phyloP scores from a whole-genome alignment of 2,797 vertebrate genomes.

The Malacoraja senta region DNA sequence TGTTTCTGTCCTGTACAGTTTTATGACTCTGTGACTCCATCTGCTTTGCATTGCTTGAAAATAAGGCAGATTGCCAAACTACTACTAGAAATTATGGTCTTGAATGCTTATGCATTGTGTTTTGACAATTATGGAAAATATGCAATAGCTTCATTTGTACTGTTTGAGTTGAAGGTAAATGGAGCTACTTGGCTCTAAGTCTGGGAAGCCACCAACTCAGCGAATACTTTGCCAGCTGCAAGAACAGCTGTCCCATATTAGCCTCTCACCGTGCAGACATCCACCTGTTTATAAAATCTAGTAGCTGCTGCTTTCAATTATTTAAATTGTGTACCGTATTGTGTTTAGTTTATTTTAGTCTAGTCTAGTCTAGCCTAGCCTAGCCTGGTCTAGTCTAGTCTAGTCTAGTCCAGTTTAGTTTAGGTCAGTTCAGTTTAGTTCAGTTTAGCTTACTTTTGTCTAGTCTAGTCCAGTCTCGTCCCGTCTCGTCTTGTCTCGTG shows the following conservation, averaged over 20 bases:
- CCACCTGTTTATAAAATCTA: conserved; percentile 17
- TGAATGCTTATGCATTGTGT: neutral
- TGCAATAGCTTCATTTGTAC: neutral
- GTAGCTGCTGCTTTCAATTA: conserved; percentile 14
- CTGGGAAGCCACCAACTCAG: neutral
- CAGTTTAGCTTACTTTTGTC: too few relatives aligned
- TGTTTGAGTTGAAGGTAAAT: neutral
- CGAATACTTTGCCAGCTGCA: conserved; percentile 4
- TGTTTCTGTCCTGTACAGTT: too few relatives aligned
- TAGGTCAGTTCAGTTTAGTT: too few relatives aligned
- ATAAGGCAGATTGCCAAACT: neutral
- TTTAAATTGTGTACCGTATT: neutral
- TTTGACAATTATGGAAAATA: neutral
- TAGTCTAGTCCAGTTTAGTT: too few relatives aligned
- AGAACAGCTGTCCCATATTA: neutral
- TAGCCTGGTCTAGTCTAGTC: too few relatives aligned
- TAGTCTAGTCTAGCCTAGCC: too few relatives aligned
- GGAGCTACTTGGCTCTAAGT: neutral
- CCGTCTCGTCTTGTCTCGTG: too few relatives aligned
- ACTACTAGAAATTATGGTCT: neutral
- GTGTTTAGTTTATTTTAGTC: too few relatives aligned
- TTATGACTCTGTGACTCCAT: too few relatives aligned
- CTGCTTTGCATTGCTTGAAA: neutral
- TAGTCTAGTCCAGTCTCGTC: too few relatives aligned
- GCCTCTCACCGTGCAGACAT: neutral